Base-by-base conservation (phyloP, 2,113 vertebrate genomes). In the Oophaga pumilio region DNA sequence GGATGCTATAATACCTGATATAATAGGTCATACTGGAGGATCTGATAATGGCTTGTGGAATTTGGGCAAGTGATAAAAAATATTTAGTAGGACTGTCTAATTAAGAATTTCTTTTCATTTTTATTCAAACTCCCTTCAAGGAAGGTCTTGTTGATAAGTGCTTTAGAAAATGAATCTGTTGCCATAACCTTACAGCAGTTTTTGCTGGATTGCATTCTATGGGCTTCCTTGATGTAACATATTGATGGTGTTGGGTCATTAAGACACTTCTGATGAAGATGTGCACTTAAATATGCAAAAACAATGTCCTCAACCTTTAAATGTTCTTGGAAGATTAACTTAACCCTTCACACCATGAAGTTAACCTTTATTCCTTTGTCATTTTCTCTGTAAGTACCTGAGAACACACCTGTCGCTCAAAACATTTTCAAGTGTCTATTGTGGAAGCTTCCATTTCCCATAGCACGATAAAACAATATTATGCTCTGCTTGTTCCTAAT, bases 341-440 rank as follows among this genome's bases (percentile, higher is more conserved):
- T 7, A 15, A 77, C 60, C 73, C 17, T 76, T 60, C 52, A 28
- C 2, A 17, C 5, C 7, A 20, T 22, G 8, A 33, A 18, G 4
- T 22, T 26, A 73, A 26, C 22, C 28, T 57, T 57, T 33, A 43
- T 24, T 60, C 28, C 60, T 52, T 79, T 56, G 43, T 53, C 52
- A 66, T 56, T n/a, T 26, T n/a, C 24, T 86, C 15, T 60, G 24
- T 69, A 50, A 69, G 24, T 33, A 68, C 28, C 22, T 56, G 28
- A 62, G 77, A 64, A 74, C 79, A 87, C 78, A 82, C 86, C 86
- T 82, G 15, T 60, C 7, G 17, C 60, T 62, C 28, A 74, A 26
- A 74, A 82, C 68, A 24, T 24, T 68, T 64, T 79, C 28, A 26
- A 68, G 53, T 59, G 66, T 43, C 66, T 81, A n/a, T 60, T 80